These are phyloP conservation scores for Dugesia japonica DNA, from an alignment of 2,888 invertebrate genomes.

Conservation along the genomic window DNA sequence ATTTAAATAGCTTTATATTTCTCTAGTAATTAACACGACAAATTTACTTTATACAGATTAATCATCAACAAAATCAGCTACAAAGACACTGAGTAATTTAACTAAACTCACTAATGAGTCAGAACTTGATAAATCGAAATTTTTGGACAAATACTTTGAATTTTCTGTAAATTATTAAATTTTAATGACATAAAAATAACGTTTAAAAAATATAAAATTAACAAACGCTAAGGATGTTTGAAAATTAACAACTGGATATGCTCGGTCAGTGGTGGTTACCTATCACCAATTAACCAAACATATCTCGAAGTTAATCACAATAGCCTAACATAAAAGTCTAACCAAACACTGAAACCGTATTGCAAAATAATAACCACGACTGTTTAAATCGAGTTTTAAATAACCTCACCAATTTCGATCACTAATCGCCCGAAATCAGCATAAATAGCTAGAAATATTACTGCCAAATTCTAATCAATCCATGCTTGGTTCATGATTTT, in stretches of 20 bases:
- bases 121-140: no score
- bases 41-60: no score
- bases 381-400: conserved; percentile 16
- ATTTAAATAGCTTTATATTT: no score
- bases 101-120: no score
- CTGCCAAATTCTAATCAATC: conserved; percentile 17
- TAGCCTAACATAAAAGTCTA: neutral
- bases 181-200: neutral
- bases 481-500: conserved; percentile 20
- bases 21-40: no score
- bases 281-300: conserved; percentile 16
- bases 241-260: conserved; percentile 20
- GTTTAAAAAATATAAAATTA: neutral
- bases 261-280: neutral
- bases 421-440: conserved; percentile 11
- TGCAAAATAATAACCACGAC: conserved; percentile 20
- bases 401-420: conserved; percentile 20
- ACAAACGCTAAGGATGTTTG: neutral
- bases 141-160: no score
- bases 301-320: conserved; percentile 20
- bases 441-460: conserved; percentile 20
- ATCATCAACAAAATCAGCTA: no score
- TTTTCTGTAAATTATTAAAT: no score
- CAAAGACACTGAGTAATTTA: no score
- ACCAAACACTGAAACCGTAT: neutral